Conservation (phyloP, 2,113 vertebrate species). For the Meles meles region DNA sequence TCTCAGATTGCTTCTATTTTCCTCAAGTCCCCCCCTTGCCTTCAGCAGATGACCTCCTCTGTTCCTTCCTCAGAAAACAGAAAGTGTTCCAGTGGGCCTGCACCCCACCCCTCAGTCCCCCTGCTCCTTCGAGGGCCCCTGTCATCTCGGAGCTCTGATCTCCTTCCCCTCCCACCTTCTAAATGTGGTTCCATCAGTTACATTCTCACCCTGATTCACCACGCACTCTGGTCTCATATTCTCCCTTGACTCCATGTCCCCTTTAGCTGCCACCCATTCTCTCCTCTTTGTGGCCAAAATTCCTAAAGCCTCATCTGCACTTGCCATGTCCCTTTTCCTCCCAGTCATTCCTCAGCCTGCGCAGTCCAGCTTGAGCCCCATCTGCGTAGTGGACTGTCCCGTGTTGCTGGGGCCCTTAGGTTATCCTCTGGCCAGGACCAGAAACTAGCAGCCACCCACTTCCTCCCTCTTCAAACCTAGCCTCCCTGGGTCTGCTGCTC, state of each 20-base stretch:
- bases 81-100: accelerated
- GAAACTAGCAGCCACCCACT: too few relatives aligned
- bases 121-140: background rate
- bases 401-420: background rate
- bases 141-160: background rate
- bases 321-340: too few relatives aligned
- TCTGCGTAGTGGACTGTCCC: too few relatives aligned
- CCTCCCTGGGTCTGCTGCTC: background rate
- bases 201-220: background rate
- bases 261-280: background rate
- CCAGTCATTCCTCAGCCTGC: background rate
- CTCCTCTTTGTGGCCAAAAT: background rate
- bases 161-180: background rate
- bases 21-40: background rate
- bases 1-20: background rate
- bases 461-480: background rate
- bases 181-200: background rate
- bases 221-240: background rate
- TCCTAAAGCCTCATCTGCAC: background rate
- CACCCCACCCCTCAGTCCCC: accelerated
- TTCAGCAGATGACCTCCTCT: background rate
- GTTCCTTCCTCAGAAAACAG: background rate
- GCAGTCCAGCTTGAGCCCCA: background rate
- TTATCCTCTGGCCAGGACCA: background rate
- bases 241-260: background rate